Base-by-base conservation (phyloP, 2,888 invertebrate species). In the Tipula confusa region DNA sequence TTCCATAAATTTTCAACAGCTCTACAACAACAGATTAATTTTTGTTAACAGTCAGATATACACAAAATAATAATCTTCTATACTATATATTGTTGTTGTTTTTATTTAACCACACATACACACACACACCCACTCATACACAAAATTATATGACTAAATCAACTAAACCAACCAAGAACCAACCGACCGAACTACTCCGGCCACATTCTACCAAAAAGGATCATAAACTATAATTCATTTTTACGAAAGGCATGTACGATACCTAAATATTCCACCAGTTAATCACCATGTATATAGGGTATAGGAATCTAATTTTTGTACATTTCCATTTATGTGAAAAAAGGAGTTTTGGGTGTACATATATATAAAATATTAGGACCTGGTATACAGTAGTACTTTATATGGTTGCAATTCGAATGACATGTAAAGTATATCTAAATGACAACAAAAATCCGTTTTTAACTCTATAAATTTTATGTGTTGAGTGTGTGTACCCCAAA, bases 161-260 rank as follows among this genome's bases (percentile, higher is more conserved):
- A 24, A 64, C 64, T 64, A 64, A 64, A 18, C 24, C 18, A 64
- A 18, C 64, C 18, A 64, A 18, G 7, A 64, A 24, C 24, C 64
- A 18, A 64, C 64, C 64, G 24, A 43, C 43, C 43, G 43, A 64
- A 64, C 64, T 64, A 64, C 64, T 64, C 64, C 64, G 64, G 24
- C 64, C 64, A 64, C 64, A 64, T 18, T 15, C 15, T 43, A 43
- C 43, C 18, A 24, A 18, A 64, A 64, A 9, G 64, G 64, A 64
- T 64, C 64, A 64, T 64, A 64, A 64, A 64, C 64, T 64, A 64
- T 64, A 64, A 64, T 64, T 64, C 64, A 64, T 64, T 64, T 64
- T 43, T 43, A 43, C 6, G 43, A 43, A 15, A 15, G 36, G 36
- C 36, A 15, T 43, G 64, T 64, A 64, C 24, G 64, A 64, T 64